Evolutionary conservation across 2,888 invertebrate species (phyloP).

Genomic region (Drosophila melanocephala): DNA sequence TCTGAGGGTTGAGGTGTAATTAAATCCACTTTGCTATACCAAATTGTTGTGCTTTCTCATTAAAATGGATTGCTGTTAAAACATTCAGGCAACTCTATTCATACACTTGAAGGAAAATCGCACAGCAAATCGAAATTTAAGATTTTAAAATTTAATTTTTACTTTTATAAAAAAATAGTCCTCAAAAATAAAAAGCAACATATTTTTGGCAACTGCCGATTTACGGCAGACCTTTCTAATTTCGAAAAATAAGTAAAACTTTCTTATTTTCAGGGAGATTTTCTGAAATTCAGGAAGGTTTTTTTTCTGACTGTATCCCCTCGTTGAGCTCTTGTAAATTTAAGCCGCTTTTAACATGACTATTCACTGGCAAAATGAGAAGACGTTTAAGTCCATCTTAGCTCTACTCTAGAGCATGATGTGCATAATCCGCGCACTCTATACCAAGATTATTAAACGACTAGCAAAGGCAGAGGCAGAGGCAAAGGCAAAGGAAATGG

Average conservation of each 20-base stretch:
- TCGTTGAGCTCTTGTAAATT: slow-evolving; percentile 1
- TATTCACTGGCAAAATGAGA: slow-evolving; percentile 14
- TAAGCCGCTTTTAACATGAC: slow-evolving; percentile 34
- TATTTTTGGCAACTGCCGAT: background rate
- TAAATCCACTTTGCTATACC: background rate
- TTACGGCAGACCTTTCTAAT: background rate
- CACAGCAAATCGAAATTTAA: no score
- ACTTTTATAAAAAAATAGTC: background rate
- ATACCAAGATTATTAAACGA: slow-evolving; percentile 31
- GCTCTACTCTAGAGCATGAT: slow-evolving; percentile 5
- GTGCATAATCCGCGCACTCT: slow-evolving; percentile 36
- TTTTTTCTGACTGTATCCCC: background rate
- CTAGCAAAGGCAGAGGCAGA: background rate
- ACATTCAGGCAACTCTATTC: background rate
- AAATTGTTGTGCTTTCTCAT: background rate
- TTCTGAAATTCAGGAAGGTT: background rate
- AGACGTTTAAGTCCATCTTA: slow-evolving; percentile 26
- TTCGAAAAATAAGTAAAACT: background rate
- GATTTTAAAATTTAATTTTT: background rate
- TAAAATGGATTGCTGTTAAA: background rate
- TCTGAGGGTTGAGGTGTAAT: no score
- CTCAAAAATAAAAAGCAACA: background rate
- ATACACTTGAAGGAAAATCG: background rate
- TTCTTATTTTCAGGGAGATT: background rate
- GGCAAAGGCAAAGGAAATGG: slow-evolving; percentile 14